These are phyloP conservation scores for Masticophis lateralis DNA, from an alignment of 2,797 vertebrate genomes.

Conservation along the genomic window DNA sequence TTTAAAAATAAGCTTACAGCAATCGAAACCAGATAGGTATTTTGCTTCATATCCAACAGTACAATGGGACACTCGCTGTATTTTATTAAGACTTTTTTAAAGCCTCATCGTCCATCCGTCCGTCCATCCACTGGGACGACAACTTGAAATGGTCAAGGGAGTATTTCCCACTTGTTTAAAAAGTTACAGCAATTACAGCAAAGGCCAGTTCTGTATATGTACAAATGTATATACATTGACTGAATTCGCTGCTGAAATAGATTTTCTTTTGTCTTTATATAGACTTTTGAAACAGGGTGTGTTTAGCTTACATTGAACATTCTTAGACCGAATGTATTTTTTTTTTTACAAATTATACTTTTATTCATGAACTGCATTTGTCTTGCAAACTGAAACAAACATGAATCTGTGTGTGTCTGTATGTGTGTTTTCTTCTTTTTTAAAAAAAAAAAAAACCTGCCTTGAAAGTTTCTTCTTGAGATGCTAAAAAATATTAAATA, in stretches of 20 bases:
- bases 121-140: no score
- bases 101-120: not conserved
- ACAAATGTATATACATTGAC: not conserved
- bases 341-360: not conserved
- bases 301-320: not conserved
- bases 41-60: not conserved
- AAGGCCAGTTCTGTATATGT: not conserved
- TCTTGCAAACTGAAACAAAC: not conserved
- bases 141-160: not conserved
- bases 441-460: not conserved
- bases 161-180: not conserved
- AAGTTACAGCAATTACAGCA: not conserved
- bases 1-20: not conserved
- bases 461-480: not conserved
- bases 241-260: not conserved
- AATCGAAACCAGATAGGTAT: not conserved
- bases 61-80: not conserved
- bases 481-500: not conserved
- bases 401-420: no score
- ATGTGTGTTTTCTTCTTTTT: not conserved
- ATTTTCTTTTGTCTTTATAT: not conserved
- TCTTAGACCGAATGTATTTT: not conserved
- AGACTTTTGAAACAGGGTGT: not conserved
- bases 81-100: not conserved
- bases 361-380: not conserved